Percentiles rank a stretch among this genome's conserved stretches.
Conservation (phyloP, 2,888 invertebrate genomes). For the Cephonodes hylas region DNA sequence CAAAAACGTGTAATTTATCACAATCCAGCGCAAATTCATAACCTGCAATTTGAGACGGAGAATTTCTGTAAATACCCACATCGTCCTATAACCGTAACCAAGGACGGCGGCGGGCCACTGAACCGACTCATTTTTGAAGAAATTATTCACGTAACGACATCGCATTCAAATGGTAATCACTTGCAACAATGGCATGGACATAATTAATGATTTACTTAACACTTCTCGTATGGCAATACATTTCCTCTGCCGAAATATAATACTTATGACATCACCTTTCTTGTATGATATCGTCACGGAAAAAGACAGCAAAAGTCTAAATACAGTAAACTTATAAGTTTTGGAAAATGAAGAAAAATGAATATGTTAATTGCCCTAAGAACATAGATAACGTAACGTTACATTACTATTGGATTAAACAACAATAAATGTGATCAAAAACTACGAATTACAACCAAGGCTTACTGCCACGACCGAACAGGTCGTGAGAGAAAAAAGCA, state of each 20-base stretch:
- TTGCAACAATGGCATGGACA: neutral
- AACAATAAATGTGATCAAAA: neutral
- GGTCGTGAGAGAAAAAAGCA: conserved; percentile 33
- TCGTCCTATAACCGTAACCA: neutral
- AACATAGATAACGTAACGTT: too few species aligned
- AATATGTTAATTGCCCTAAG: too few species aligned
- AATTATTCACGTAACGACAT: neutral
- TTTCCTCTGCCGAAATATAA: neutral
- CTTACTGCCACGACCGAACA: conserved; percentile 28
- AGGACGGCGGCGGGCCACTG: neutral
- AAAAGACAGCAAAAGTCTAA: neutral
- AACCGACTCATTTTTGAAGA: conserved; percentile 1
- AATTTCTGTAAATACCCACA: neutral
- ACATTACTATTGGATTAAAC: too few species aligned
- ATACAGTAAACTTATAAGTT: neutral
- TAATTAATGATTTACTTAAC: neutral
- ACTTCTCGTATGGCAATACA: neutral
- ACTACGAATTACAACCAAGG: neutral
- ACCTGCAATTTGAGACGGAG: neutral
- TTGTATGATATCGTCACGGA: neutral
- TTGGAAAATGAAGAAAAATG: too few species aligned
- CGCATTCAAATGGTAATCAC: neutral
- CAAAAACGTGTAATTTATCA: conserved; percentile 1
- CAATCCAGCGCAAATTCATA: neutral
- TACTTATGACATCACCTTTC: neutral